A percentile compares a stretch with the other conserved stretches of the same genome.
Evolutionary conservation across 1,140 invertebrate genomes (phyloP).

Genomic region (Apolygus lucorum): DNA sequence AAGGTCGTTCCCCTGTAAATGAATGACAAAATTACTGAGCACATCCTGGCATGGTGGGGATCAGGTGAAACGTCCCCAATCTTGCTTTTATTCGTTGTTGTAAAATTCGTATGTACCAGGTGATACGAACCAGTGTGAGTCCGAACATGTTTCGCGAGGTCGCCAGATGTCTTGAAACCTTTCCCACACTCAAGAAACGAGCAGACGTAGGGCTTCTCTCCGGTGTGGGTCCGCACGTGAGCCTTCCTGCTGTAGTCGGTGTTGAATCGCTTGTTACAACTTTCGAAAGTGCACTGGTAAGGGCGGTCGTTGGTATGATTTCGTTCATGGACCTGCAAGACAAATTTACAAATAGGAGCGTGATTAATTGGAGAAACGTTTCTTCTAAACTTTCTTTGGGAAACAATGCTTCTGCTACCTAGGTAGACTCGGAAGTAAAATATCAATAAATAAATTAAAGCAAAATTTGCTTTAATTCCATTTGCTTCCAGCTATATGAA

Average conservation of each 20-base stretch:
- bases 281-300: slow-evolving; percentile 48
- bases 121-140: slow-evolving; percentile 52
- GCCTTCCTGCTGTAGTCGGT: slow-evolving; percentile 60
- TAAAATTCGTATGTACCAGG: too few relatives aligned
- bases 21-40: background rate
- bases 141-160: slow-evolving; percentile 58
- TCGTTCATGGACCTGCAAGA: slow-evolving; percentile 51
- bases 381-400: background rate
- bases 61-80: too few relatives aligned
- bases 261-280: slow-evolving; percentile 56
- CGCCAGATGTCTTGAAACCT: slow-evolving; percentile 58
- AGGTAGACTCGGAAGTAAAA: background rate
- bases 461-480: background rate
- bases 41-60: too few relatives aligned
- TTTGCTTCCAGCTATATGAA: background rate
- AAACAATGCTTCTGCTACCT: background rate
- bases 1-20: slow-evolving; percentile 51
- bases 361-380: background rate
- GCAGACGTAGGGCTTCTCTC: slow-evolving; percentile 60
- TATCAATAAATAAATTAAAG: background rate
- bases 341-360: too few relatives aligned
- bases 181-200: slow-evolving; percentile 48
- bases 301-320: slow-evolving; percentile 55
- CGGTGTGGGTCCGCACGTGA: slow-evolving; percentile 57
- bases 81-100: too few relatives aligned